A percentile compares a stretch with the other conserved stretches of the same genome.
Evolutionary conservation across 2,888 invertebrate species (phyloP).

Genomic region (Molorchus minor): DNA sequence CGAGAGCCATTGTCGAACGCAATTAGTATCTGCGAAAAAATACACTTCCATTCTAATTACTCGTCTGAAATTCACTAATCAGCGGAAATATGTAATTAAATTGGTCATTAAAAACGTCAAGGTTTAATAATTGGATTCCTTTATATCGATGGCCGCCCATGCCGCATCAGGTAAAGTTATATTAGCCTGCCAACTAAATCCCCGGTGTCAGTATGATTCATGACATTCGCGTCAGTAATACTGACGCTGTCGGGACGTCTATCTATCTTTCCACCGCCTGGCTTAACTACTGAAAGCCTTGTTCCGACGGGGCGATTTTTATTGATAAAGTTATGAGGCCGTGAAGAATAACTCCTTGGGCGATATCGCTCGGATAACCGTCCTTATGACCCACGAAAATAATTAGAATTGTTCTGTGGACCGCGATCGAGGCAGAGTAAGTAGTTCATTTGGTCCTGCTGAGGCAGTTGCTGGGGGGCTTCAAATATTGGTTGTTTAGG

Average conservation of each 20-base stretch:
- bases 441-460: neutral
- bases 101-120: conserved; percentile 15
- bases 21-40: conserved; percentile 8
- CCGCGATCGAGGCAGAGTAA: neutral
- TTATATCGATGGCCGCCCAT: conserved; percentile 12
- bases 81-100: conserved; percentile 15
- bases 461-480: neutral
- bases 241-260: conserved; percentile 54
- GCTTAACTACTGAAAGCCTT: conserved; percentile 45
- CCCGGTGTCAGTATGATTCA: conserved; percentile 56
- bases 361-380: conserved; percentile 9
- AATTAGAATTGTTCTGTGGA: neutral
- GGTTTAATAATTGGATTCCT: conserved; percentile 21
- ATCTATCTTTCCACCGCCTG: conserved; percentile 54
- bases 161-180: conserved; percentile 44
- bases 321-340: conserved; percentile 40
- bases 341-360: conserved; percentile 28
- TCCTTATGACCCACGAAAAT: neutral
- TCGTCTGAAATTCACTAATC: conserved; percentile 6
- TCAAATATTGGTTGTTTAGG: neutral
- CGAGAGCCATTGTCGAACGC: too few relatives aligned
- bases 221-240: conserved; percentile 57
- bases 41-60: conserved; percentile 11
- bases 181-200: conserved; percentile 53
- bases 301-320: conserved; percentile 42